Base-by-base conservation (phyloP, 2,888 invertebrate genomes). In the Zeuzera pyrina region DNA sequence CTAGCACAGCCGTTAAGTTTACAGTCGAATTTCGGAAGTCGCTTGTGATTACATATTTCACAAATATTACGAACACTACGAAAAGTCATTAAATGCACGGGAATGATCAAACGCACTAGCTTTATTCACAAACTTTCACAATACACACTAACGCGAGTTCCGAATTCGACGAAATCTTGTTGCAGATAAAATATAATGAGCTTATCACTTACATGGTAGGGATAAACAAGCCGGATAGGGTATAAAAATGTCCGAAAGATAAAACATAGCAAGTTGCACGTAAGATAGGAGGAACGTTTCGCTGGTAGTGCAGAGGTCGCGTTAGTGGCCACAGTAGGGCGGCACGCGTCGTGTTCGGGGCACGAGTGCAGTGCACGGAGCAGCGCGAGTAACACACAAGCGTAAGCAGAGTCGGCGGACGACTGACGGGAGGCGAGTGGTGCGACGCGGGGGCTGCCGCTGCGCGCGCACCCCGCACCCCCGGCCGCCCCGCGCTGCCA, bases 271-370 rank as follows among this genome's bases (percentile, higher is more conserved):
- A 69, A 77, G 70, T 74, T 72, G 72, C 74, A 78, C 74, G 65
- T 69, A 78, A 79, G 76, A 77, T 70, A 68, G 66, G 66, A 70
- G 69, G 69, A 77, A 77, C 68, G 71, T 55, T 69, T 81, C 70
- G 85, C 79, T 85, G 84, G 85, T 84, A 85, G 81, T 76, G 72
- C 68, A 85, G 83, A 85, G 76, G 81, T 85, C 85, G 84, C 86
- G 85, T 85, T 86, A 78, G 85, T 84, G 85, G 84, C 85, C 85
- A 84, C 83, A 77, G 85, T 55, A 67, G 72, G 73, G 74, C 69
- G 78, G 78, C 79, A 68, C 81, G 79, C 77, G 83, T 83, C 83
- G 83, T 77, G 79, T 54, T 81, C 77, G 72, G 78, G 52, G 72
- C 78, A 79, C 83, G 78, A 81, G 78, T 81, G 81, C 79, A 67